Conservation (phyloP, 2,888 invertebrate species). For the Eumerus sabulonum region DNA sequence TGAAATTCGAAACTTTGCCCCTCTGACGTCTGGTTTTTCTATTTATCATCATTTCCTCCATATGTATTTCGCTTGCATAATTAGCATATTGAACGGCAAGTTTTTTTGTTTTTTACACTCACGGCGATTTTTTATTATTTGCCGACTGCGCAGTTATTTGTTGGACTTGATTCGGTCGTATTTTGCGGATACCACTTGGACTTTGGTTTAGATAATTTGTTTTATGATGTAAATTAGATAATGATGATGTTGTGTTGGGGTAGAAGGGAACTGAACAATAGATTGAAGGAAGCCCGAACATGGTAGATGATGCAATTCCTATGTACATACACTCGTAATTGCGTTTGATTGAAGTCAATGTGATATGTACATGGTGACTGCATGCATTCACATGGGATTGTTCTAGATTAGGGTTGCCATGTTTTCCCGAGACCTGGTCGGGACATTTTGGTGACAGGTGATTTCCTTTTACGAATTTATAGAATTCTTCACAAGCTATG, state of each 20-base stretch:
- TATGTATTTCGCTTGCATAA: conserved; percentile 8
- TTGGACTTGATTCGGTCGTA: neutral
- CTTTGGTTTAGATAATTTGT: conserved; percentile 45
- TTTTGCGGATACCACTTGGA: conserved; percentile 28
- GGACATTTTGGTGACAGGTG: conserved; percentile 23
- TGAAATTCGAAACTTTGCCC: conserved; percentile 59
- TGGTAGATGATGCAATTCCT: conserved; percentile 56
- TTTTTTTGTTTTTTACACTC: conserved; percentile 13
- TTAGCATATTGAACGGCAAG: conserved; percentile 20
- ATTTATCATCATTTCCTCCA: no score
- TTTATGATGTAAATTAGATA: conserved; percentile 40
- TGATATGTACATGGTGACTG: conserved; percentile 40
- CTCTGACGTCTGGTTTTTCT: conserved; percentile 40
- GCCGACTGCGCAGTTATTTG: conserved; percentile 45
- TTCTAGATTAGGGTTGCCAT: conserved; percentile 21
- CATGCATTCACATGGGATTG: conserved; percentile 8
- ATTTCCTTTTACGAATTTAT: conserved; percentile 37
- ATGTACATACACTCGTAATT: conserved; percentile 70
- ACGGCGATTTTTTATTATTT: conserved; percentile 29
- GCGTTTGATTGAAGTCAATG: conserved; percentile 74
- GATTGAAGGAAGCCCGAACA: neutral
- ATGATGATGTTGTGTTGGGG: conserved; percentile 16
- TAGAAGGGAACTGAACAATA: neutral
- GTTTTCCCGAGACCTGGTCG: conserved; percentile 18
- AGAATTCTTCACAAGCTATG: conserved; percentile 31